Percentiles rank a stretch among this genome's conserved stretches.
Conservation (phyloP, 2,797 vertebrate species). For the Cottoperca gobio region DNA sequence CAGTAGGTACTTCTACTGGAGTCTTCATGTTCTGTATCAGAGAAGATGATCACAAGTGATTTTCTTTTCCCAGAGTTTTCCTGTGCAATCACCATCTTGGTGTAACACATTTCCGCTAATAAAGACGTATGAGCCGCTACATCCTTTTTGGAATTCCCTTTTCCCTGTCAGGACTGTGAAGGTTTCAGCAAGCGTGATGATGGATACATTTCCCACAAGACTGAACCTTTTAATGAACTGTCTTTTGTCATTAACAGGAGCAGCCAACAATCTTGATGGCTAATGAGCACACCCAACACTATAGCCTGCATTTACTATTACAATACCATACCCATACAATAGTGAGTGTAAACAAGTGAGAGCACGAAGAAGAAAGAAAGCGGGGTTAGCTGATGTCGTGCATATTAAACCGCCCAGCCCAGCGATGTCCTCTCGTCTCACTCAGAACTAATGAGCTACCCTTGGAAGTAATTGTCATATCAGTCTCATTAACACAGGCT, state of each 20-base stretch:
- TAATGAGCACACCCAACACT: slow-evolving; percentile 41
- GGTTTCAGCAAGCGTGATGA: slow-evolving; percentile 47
- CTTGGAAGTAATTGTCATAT: slow-evolving; percentile 76
- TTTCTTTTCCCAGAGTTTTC: slow-evolving; percentile 17
- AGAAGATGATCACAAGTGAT: slow-evolving; percentile 11
- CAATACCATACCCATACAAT: neutral
- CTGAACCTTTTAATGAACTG: slow-evolving; percentile 73
- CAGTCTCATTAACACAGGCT: slow-evolving; percentile 71
- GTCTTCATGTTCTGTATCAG: neutral
- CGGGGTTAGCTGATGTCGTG: slow-evolving; percentile 45
- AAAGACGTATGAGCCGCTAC: slow-evolving; percentile 50
- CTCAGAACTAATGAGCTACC: slow-evolving; percentile 73
- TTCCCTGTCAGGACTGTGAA: slow-evolving; percentile 40
- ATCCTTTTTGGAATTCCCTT: slow-evolving; percentile 46
- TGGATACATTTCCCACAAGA: slow-evolving; percentile 65
- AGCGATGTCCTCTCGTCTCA: slow-evolving; percentile 37
- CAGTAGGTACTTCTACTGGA: neutral
- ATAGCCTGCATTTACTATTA: slow-evolving; percentile 18
- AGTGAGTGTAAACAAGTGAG: slow-evolving; percentile 24
- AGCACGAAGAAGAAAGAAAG: slow-evolving; percentile 21
- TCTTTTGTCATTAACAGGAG: slow-evolving; percentile 63
- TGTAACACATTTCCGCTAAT: slow-evolving; percentile 62
- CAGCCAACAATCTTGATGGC: slow-evolving; percentile 35
- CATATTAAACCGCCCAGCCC: slow-evolving; percentile 53
- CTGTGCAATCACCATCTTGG: slow-evolving; percentile 24